Evolutionary conservation across 2,888 invertebrate genomes (phyloP).

Genomic region (Dilophus febrilis): DNA sequence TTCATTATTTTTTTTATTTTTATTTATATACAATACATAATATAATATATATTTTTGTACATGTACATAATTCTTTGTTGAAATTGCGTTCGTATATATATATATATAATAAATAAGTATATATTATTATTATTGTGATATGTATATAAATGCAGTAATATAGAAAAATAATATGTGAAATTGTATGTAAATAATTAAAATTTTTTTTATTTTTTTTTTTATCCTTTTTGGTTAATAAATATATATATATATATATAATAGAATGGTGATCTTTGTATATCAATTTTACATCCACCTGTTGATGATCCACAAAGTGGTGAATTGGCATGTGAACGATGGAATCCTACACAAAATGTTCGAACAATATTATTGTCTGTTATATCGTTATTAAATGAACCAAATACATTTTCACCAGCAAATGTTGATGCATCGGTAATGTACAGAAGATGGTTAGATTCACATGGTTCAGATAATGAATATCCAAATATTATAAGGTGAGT

Average conservation of each 20-base stretch:
- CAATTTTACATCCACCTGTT: conserved; percentile 95
- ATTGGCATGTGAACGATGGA: conserved; percentile 98
- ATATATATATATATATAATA: conserved; percentile 25
- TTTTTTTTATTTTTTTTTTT: not conserved
- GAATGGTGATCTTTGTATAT: conserved; percentile 99
- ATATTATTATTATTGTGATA: too few relatives aligned
- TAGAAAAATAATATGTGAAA: too few relatives aligned
- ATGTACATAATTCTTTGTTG: too few relatives aligned
- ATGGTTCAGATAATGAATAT: conserved; percentile 96
- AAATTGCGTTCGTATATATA: too few relatives aligned
- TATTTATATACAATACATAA: too few relatives aligned
- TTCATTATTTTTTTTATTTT: too few relatives aligned
- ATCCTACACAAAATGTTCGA: conserved; percentile 98
- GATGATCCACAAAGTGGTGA: conserved; percentile 99
- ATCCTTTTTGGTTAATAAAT: conserved; percentile 20
- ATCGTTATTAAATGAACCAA: conserved; percentile 96
- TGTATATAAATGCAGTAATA: too few relatives aligned
- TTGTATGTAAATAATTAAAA: conserved; percentile 10
- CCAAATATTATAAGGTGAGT: conserved; percentile 90
- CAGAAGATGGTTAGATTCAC: conserved; percentile 94
- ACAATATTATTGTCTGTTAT: conserved; percentile 97
- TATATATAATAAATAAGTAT: too few relatives aligned
- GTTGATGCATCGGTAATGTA: conserved; percentile 99
- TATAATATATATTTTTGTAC: too few relatives aligned
- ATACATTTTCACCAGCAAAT: conserved; percentile 98